Percentiles rank a stretch among this genome's conserved stretches.
Evolutionary conservation across 1,140 invertebrate genomes (phyloP).

Genomic region (Parapsyche elsis): DNA sequence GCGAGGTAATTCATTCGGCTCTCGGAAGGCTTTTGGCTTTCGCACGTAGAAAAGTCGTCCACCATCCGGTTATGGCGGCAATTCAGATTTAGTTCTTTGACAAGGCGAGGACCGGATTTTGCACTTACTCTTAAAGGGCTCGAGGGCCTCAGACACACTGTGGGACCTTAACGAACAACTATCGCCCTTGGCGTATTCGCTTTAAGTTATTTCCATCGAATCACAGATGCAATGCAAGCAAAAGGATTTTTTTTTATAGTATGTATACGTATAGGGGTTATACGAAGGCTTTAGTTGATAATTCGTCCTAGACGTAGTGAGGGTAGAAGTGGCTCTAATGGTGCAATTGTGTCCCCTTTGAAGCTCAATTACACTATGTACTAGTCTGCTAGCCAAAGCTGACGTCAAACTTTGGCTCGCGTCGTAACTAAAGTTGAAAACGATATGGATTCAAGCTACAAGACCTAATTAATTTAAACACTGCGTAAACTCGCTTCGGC

Average conservation of each 20-base stretch:
- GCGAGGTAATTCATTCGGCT: constrained; percentile 22
- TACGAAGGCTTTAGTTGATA: too few species aligned
- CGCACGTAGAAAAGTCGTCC: constrained; percentile 38
- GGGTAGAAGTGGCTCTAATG: too few species aligned
- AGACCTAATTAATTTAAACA: constrained; percentile 11
- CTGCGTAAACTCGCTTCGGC: not conserved
- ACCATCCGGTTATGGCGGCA: constrained; percentile 39
- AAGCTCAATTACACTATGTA: constrained; percentile 17
- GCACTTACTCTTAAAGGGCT: constrained; percentile 33
- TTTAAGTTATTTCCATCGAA: too few species aligned
- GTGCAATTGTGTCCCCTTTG: constrained; percentile 36
- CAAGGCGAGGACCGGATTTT: constrained; percentile 31
- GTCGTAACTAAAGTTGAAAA: not conserved
- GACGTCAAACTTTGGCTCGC: constrained; percentile 24
- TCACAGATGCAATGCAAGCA: too few species aligned
- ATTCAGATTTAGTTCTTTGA: constrained; percentile 45
- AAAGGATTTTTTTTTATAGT: too few species aligned
- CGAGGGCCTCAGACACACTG: not conserved
- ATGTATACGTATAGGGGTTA: too few species aligned
- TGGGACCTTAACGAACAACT: constrained; percentile 9
- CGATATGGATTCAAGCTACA: not conserved
- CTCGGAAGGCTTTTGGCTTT: constrained; percentile 29
- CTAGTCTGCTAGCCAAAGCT: not conserved
- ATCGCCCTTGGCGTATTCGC: not conserved
- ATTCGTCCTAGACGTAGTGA: too few species aligned